Base-by-base conservation (phyloP, 2,797 vertebrate genomes). In the Cuculus canorus region DNA sequence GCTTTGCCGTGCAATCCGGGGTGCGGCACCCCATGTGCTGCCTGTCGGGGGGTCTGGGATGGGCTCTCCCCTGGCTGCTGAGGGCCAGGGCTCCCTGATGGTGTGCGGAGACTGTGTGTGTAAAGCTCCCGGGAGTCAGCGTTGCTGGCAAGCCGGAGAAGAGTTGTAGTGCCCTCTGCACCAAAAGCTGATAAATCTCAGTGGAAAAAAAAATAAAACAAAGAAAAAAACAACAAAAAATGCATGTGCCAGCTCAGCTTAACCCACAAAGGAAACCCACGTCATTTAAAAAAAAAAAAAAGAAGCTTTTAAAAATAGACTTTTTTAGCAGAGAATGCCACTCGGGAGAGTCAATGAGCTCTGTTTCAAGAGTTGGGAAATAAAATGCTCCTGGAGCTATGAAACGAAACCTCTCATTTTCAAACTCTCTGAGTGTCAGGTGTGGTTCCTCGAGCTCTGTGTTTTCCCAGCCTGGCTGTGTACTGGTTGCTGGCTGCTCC, bases 241-340 rank as follows among this genome's bases (percentile, higher is more conserved):
- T 41, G 70, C 47, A 72, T 37, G 66, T 86, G 59, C 82, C 70
- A 56, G 83, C 77, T 88, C 66, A 82, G 73, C 80, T 83, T 84
- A 95, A 91, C 85, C 80, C 66, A 79, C 73, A 73, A 41, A 95
- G 77, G 90, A 94, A 95, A 93, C 48, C 39, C 52, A 88, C 4
- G 7, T 90, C 63, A 86, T 91, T 96, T 72, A 27, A 69, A 94
- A 88, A 53, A 78, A 41, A 86, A 92, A 92, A 53, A 78, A 41
- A 86, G 92, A 92, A 88, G 54, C 70, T 86, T 76, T 86, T 88
- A 90, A 94, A 96, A 94, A 84, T 81, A 92, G 91, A 30, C 21
- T 22, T 27, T 33, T 94, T 94, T 83, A 88, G 80, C 50, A 48
- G 77, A 86, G 83, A 90, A 61, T 69, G 77, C 82, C 30, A 28